phyloP scores from a whole-genome alignment of 1,140 invertebrate species.

The Trachymyrmex septentrionalis region DNA sequence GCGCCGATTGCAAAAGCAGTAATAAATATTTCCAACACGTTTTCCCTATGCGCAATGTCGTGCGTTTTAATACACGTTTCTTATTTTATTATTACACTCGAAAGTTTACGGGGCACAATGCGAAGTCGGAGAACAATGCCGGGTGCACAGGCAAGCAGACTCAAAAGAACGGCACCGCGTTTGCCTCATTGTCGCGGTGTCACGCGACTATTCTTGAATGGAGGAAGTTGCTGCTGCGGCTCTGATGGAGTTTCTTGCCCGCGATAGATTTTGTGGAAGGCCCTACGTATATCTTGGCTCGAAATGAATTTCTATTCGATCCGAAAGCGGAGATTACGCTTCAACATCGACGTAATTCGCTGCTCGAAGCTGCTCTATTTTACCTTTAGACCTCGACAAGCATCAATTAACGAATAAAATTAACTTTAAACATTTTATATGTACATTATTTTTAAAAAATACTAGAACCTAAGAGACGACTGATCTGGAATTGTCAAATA shows the following conservation, averaged over 20 bases:
- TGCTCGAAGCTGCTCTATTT: neutral
- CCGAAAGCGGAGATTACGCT: constrained; percentile 47
- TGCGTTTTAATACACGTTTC: constrained; percentile 62
- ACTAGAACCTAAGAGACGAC: neutral
- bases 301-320: constrained; percentile 62
- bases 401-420: neutral
- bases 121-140: constrained; percentile 63
- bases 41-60: constrained; percentile 23
- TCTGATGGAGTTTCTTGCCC: constrained; percentile 57
- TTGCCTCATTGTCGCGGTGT: constrained; percentile 68
- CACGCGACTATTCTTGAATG: constrained; percentile 65
- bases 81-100: constrained; percentile 66
- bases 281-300: constrained; percentile 24
- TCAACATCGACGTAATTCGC: constrained; percentile 33
- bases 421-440: neutral
- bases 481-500: neutral
- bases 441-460: neutral
- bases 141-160: constrained; percentile 33
- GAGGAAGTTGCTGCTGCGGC: constrained; percentile 30
- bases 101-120: constrained; percentile 66
- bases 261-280: constrained; percentile 58
- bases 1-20: neutral
- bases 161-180: constrained; percentile 65
- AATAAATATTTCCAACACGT: neutral
- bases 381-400: neutral